Evolutionary conservation across 92 coral and sea anemone genomes (phyloP), one percentile per base, ranked within the genome.

Genomic region (Zoanthus solanderi): DNA sequence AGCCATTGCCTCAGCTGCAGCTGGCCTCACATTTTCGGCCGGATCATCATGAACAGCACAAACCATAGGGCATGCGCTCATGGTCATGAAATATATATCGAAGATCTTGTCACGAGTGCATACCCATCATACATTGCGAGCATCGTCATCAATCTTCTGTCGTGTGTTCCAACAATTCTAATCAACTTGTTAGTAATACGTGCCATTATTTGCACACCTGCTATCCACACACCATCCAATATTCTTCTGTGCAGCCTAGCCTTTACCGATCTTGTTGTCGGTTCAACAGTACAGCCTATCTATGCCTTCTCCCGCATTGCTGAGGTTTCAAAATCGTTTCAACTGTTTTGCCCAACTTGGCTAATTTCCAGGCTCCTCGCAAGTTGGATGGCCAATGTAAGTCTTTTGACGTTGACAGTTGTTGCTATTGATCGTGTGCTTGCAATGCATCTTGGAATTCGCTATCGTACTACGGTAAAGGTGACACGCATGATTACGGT

Each of bases 401-500:
- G 90, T 45, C 89, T 87, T 57, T 29, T 83, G 5, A 91, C 91
- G 44, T 83, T 87, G 68, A 87, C 93, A n/a, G 86, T 83, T 11
- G 85, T 91, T 6, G 89, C 88, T 9, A 69, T 91, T 23, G 93
- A 91, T 37, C 88, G 93, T 44, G 89, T 87, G 47, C 88, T 91
- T 16, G 93, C 93, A 3, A 50, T 91, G 82, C 73, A 84, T 29
- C 88, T 87, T 23, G 72, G 93, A 0, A 78, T 78, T 72, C 83
- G 83, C 31, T 87, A 91, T 50, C 90, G 93, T 10, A 32, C 84
- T 10, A 71, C 87, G 6, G 85, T 91, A 4, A 91, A 87, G 31
- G 66, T 68, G 6, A 71, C 69, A 83, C 89, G 87, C 45, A 72
- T 87, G 78, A 60, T 63, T 16, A 9, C 77, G 5, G 63, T 71